Base-by-base conservation (phyloP, 1,140 invertebrate species). In the Formica selysi region DNA sequence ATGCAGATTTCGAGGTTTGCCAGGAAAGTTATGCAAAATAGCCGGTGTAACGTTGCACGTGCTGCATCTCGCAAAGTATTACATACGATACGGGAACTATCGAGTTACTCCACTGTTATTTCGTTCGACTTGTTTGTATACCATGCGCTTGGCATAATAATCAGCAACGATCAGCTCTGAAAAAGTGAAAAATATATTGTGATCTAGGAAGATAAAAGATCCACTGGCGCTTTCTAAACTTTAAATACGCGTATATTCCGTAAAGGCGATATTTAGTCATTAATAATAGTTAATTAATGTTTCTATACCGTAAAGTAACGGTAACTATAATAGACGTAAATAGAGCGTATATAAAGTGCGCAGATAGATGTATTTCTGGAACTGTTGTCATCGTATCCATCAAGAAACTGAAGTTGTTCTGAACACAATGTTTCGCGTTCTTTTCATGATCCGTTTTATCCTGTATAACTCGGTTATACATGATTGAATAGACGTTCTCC, bases 1-100 rank as follows among this genome's bases (percentile, higher is more conserved):
- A 61, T 73, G 79, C 54, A 74, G 68, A 83, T 73, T 61, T 83
- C 68, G 51, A 59, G 11, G 67, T 59, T 71, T 6, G 67, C 67
- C 79, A 62, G 38, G 68, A 83, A 74, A 29, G 29, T 83, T 48
- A 74, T 74, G 79, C 68, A 61, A 74, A 83, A 29, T 26, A 36
- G 67, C 38, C 38, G 26, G 29, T 73, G 67, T 41, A 59, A 59
- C 67, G 48, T 81, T 71, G 78, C 79, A 81, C 79, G 67, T 59
- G 65, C 65, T 80, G 79, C 67, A 41, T 61, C 79, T 73, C 54
- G 38, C 26, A 13, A 73, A 81, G 29, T 68, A 36, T 70, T 73
- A 29, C n/a, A 38, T 54, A 13, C 36, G 64, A 32, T 61, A 44
- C 51, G 51, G 38, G n/a, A 29, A 44, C 22, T 70, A 57, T 81